Conservation (phyloP, 2,888 invertebrate species). For the Ypsolopha scabrella region DNA sequence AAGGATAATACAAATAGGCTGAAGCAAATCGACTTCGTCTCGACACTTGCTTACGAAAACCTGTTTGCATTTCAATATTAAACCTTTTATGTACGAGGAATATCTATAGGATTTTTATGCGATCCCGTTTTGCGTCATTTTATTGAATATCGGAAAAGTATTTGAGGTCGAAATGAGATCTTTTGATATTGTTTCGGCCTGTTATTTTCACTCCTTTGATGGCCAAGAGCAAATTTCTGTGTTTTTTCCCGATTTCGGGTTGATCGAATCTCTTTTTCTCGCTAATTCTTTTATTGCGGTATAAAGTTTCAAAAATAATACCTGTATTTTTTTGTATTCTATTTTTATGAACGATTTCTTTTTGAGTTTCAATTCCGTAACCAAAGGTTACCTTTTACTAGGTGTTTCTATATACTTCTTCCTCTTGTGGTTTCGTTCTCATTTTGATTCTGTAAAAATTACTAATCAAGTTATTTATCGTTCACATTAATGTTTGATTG, state of each 20-base stretch:
- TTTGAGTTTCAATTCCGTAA: too few species aligned
- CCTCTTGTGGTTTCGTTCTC: too few species aligned
- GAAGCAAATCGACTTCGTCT: slow-evolving; percentile 22
- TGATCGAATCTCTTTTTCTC: background rate
- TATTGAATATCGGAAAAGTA: slow-evolving; percentile 61
- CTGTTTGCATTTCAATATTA: slow-evolving; percentile 43
- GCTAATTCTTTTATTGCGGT: background rate
- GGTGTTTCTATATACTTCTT: too few species aligned
- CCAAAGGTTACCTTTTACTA: too few species aligned
- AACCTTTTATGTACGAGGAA: slow-evolving; percentile 19
- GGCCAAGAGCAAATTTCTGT: background rate
- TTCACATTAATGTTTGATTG: too few species aligned
- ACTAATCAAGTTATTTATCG: too few species aligned
- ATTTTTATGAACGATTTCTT: too few species aligned
- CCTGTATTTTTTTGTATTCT: too few species aligned
- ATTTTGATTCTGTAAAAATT: too few species aligned
- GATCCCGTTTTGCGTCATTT: slow-evolving; percentile 47
- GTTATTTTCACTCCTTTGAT: slow-evolving; percentile 37
- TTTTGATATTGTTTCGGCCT: slow-evolving; percentile 44
- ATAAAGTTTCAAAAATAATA: too few species aligned
- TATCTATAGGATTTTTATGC: slow-evolving; percentile 37
- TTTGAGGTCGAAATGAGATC: slow-evolving; percentile 52
- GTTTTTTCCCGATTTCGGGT: background rate
- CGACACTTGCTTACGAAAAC: slow-evolving; percentile 21
- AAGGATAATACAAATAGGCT: slow-evolving; percentile 26